Evolutionary conservation across 2,888 invertebrate genomes (phyloP).

Genomic region (Drosophila antonietae): DNA sequence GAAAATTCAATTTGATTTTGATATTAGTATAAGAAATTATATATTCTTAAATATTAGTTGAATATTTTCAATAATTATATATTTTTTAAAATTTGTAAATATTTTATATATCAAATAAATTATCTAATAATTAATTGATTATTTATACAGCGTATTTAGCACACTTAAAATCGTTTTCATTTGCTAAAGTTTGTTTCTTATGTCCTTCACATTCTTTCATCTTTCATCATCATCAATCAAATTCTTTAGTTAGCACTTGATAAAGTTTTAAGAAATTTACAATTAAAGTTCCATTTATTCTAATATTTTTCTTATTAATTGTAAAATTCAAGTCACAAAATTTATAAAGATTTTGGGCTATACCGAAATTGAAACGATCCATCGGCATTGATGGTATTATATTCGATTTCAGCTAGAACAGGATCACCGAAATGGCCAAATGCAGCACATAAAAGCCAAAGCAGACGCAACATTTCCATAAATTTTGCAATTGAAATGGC

Average conservation of each 20-base stretch:
- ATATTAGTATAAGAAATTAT: too few species aligned
- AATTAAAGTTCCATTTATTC: background rate
- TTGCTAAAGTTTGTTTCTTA: background rate
- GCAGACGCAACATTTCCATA: conserved; percentile 58
- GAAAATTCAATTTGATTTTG: too few species aligned
- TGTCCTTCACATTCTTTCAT: background rate
- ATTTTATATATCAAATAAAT: background rate
- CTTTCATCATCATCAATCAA: background rate
- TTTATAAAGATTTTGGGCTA: conserved; percentile 9
- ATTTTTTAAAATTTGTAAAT: background rate
- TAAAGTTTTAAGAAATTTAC: background rate
- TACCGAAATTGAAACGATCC: conserved; percentile 91
- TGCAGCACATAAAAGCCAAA: conserved; percentile 43
- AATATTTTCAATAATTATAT: background rate
- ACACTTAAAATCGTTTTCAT: background rate
- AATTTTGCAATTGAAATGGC: conserved; percentile 22
- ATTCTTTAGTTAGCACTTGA: background rate
- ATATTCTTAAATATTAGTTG: too few species aligned
- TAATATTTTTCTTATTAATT: background rate
- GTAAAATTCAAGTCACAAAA: background rate
- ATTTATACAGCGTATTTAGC: background rate
- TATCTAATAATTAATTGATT: too few species aligned
- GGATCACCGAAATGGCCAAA: conserved; percentile 34
- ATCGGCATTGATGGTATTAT: conserved; percentile 89
- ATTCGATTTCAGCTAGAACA: conserved; percentile 84